Base-by-base conservation (phyloP, 2,113 vertebrate species). In the Prinia subflava region DNA sequence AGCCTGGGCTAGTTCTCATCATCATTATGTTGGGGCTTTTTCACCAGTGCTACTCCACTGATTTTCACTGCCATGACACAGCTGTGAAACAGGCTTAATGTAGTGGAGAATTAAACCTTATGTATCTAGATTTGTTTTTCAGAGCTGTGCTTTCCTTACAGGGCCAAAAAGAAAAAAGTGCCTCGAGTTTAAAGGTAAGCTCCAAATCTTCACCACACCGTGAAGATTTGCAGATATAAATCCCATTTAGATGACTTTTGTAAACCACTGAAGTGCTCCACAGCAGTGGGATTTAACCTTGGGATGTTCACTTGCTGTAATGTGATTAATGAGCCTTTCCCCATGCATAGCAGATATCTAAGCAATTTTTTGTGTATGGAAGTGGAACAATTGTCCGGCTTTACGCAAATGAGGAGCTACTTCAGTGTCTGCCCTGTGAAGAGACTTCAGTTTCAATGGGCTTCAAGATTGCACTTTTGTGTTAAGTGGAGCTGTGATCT, bases 381-480 rank as follows among this genome's bases (percentile, higher is more conserved):
- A 94, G 83, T 81, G 73, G 90, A 94, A 87, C 92, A 89, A 87
- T 95, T 96, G 91, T 96, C 96, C 90, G 0, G 90, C 95, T 94
- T 96, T 95, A 92, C 90, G 77, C 91, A 96, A 92, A 95, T 89
- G 90, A 96, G 95, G 81, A 91, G 67, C 89, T 93, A 82, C 95
- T 97, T 94, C 88, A 96, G 92, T 91, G 93, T 91, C 49, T 96
- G 95, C 88, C 94, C 92, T 89, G 73, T 86, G 92, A 96, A 97
- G 95, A 96, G 88, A 94, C 87, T 95, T 95, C 77, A 89, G 74
- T 92, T 96, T 97, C 94, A 95, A 96, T 97, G 94, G 92, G 94
- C 92, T 96, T 95, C 93, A 93, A 94, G 94, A 96, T 96, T 95
- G 82, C 88, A 96, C 95, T 94, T 95, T 96, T 92, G 91, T 97